Base-by-base conservation (phyloP, 2,888 invertebrate species). In the Noctua janthe region DNA sequence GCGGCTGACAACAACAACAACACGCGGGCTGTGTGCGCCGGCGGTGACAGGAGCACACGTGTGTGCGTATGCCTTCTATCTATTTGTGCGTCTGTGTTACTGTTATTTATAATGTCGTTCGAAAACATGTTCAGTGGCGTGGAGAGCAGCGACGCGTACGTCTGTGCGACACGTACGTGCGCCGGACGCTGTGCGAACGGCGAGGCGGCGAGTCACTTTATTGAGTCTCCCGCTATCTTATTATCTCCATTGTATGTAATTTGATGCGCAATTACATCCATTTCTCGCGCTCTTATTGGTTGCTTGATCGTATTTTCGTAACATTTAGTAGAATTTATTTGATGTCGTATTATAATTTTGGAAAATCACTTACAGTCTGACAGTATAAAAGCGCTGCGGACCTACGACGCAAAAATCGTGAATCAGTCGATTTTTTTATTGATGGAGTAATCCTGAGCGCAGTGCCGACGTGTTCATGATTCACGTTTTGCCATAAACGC, bases 91-190 rank as follows among this genome's bases (percentile, higher is more conserved):
- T 81, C 15, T 77, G 74, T 82, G 70, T 76, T 74, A 74, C 49
- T 75, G 77, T 78, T 39, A 79, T 77, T 84, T 78, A 88, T 43
- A 47, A 70, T 67, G 73, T 74, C 47, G 69, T 76, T 86, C 74
- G 35, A 81, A 83, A 86, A 81, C 87, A 88, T 87, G 87, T 88
- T 88, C 77, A 81, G 73, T 49, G 49, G 35, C 78, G 71, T 69
- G 39, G 29, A 54, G 43, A 43, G 54, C 39, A 47, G 64, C 8
- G 29, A 20, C 47, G 35, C 10, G 51, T 35, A 35, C 47, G 35
- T 8, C 15, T 23, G 13, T 17, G 56, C 47, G 76, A 54, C 73
- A 13, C 23, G 39, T 20, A 13, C 23, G n/a, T 17, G 43, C 47
- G 47, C n/a, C 17, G n/a, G n/a, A n/a, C 66, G 39, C 23, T 17